phyloP scores from a whole-genome alignment of 2,888 invertebrate genomes.

The Temnothorax rugatulus region DNA sequence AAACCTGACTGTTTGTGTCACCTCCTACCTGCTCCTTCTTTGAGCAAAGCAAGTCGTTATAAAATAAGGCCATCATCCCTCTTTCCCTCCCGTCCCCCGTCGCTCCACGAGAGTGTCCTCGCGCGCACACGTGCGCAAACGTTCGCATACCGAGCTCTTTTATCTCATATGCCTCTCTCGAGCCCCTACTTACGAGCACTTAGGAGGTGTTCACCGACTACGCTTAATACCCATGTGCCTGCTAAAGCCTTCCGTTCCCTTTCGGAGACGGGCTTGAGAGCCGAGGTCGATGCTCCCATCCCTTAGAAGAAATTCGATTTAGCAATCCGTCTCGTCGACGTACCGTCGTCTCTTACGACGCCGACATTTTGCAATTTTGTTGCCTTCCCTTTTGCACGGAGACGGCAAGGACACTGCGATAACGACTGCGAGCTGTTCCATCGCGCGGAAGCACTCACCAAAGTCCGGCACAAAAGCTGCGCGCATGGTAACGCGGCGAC shows the following conservation, averaged over 20 bases:
- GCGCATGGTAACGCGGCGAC: slow-evolving; percentile 4
- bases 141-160: slow-evolving; percentile 48
- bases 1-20: slow-evolving; percentile 60
- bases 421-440: slow-evolving; percentile 25
- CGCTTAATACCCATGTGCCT: slow-evolving; percentile 61
- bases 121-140: slow-evolving; percentile 47
- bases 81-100: background rate
- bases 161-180: slow-evolving; percentile 60
- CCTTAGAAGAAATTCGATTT: slow-evolving; percentile 64
- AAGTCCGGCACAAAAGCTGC: slow-evolving; percentile 24
- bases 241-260: slow-evolving; percentile 61
- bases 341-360: slow-evolving; percentile 39
- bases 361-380: slow-evolving; percentile 49
- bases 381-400: slow-evolving; percentile 35
- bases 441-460: slow-evolving; percentile 14
- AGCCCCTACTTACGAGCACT: slow-evolving; percentile 68
- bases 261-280: slow-evolving; percentile 57
- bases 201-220: slow-evolving; percentile 64
- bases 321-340: slow-evolving; percentile 51
- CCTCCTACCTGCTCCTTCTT: slow-evolving; percentile 66
- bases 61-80: slow-evolving; percentile 61
- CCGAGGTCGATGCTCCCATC: slow-evolving; percentile 51
- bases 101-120: slow-evolving; percentile 14
- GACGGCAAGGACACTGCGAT: slow-evolving; percentile 13
- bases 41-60: slow-evolving; percentile 63